Evolutionary conservation across 2,113 vertebrate species (phyloP).

Genomic region (Takifugu flavidus): DNA sequence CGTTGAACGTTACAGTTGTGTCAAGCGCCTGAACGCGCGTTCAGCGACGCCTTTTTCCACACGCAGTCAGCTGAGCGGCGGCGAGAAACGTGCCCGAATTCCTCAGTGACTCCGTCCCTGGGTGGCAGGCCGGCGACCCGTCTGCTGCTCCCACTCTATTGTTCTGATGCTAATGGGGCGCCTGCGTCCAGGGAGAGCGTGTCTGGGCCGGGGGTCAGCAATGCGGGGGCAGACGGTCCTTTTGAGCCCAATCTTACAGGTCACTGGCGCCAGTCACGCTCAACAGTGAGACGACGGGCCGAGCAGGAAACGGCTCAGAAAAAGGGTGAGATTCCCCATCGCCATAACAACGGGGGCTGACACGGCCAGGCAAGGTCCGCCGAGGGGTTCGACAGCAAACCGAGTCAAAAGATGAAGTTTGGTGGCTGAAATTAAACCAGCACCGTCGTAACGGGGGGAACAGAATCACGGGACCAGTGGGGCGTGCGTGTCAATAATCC

Average conservation of each 20-base stretch:
- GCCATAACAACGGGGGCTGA: slow-evolving; percentile 3
- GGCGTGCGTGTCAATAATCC: slow-evolving; percentile 19
- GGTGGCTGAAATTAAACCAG: neutral
- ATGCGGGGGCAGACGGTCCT: slow-evolving; percentile 49
- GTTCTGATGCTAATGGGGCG: slow-evolving; percentile 58
- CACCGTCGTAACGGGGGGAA: slow-evolving; percentile 1
- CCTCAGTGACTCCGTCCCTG: slow-evolving; percentile 7
- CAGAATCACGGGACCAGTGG: slow-evolving; percentile 7
- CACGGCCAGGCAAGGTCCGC: neutral
- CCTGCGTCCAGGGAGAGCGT: slow-evolving; percentile 56
- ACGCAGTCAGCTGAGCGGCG: too few relatives aligned
- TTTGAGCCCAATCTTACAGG: slow-evolving; percentile 61
- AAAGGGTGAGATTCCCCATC: slow-evolving; percentile 15
- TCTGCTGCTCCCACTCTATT: slow-evolving; percentile 52
- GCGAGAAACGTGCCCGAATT: neutral
- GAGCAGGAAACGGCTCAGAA: slow-evolving; percentile 29
- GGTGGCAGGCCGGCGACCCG: slow-evolving; percentile 27
- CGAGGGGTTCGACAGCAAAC: slow-evolving; percentile 1
- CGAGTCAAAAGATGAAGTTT: too few relatives aligned
- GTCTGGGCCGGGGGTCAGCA: slow-evolving; percentile 56
- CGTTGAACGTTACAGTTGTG: too few relatives aligned
- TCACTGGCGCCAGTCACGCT: slow-evolving; percentile 47
- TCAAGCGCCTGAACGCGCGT: neutral
- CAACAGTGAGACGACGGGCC: slow-evolving; percentile 18
- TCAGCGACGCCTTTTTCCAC: too few relatives aligned